phyloP scores from a whole-genome alignment of 2,797 vertebrate species.

The Sebastes alutus region DNA sequence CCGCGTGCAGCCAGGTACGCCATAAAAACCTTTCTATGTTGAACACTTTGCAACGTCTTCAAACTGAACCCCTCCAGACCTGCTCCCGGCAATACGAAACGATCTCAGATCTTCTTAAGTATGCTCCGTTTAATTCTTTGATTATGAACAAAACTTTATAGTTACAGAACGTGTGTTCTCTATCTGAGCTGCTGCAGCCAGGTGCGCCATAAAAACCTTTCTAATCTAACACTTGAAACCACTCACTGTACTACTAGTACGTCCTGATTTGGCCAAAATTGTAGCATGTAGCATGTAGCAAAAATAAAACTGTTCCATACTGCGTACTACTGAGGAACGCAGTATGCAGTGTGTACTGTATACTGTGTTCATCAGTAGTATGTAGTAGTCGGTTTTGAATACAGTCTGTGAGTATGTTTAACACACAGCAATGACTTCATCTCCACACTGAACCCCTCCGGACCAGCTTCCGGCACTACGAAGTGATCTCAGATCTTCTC shows the following conservation, averaged over 20 bases:
- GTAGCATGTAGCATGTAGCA: not conserved
- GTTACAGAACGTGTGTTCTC: too few species aligned
- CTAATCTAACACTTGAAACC: not conserved
- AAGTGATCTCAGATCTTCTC: conserved; percentile 7
- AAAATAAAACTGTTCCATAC: too few species aligned
- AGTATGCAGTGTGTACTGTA: too few species aligned
- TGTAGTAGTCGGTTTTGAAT: too few species aligned
- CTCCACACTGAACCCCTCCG: not conserved
- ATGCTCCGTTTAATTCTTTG: conserved; percentile 16
- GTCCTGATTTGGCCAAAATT: accelerated
- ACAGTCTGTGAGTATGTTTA: not conserved
- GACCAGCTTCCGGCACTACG: not conserved
- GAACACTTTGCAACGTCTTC: not conserved
- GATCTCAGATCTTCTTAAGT: not conserved
- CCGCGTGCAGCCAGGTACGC: not conserved
- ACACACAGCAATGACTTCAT: not conserved
- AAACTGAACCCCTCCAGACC: not conserved
- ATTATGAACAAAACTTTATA: too few species aligned
- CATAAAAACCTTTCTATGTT: not conserved
- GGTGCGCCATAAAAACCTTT: not conserved
- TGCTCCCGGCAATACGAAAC: not conserved
- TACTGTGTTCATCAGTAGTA: too few species aligned
- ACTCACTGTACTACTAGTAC: too few species aligned
- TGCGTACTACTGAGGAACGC: too few species aligned
- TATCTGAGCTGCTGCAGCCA: too few species aligned